Base-by-base conservation (phyloP, 1,140 invertebrate species). In the Tetramorium alpestre region DNA sequence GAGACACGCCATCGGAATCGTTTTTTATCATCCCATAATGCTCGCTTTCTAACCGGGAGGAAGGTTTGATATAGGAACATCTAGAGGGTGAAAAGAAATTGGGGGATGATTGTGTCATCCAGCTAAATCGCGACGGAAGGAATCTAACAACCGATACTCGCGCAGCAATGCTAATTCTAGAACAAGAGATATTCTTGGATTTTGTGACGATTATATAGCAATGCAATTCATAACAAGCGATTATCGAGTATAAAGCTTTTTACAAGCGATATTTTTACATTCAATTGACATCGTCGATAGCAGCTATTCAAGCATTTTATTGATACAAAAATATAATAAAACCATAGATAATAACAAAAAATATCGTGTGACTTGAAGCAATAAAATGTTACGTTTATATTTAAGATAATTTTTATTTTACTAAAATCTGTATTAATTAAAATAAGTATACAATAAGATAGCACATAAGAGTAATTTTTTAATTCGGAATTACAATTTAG, bases 21-120 rank as follows among this genome's bases (percentile, higher is more conserved):
- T 6, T 81, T 70, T 81, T 81, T 33, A 56, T 70, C 62, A 67
- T 80, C 73, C 56, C n/a, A 22, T 38, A 80, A 56, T 51, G 49
- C 28, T 41, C 33, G 7, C 49, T 28, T 56, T 44, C 18, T 38
- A 60, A 77, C 25, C 16, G 58, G 41, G 41, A 64, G 6, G 13
- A 44, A 25, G 75, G 33, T 77, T 77, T 70, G 33, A 56, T 54
- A 56, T 54, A 25, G 28, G 8, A 54, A 16, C 5, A 18, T 28
- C 16, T n/a, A 41, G n/a, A 76, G 56, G 38, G 10, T 64, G 22
- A 49, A 28, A 64, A 64, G 18, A 49, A 60, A 78, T 78, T 49
- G 25, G 25, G 33, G 25, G 25, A 47, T 62, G 58, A 62, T 76
- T 76, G 54, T 28, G 44, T 78, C 47, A 47, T 49, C 3, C 44